These are phyloP conservation scores for Perodicticus potto DNA, from an alignment of 2,797 vertebrate genomes.

Conservation along the genomic window DNA sequence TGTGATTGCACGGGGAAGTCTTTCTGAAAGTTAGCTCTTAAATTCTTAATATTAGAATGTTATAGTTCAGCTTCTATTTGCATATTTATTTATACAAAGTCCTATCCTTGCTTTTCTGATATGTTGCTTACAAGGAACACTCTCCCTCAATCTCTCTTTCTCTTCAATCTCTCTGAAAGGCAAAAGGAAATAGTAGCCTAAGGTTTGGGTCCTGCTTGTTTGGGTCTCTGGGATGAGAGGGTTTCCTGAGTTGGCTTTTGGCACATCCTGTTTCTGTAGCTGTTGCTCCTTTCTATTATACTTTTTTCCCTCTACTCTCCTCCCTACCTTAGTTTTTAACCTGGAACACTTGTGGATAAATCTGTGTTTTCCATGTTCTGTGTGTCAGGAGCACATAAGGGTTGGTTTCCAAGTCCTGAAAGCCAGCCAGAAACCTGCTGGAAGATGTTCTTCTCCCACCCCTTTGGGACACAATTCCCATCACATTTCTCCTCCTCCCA, in stretches of 20 bases:
- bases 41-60: not conserved
- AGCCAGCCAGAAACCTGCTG: not conserved
- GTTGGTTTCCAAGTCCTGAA: not conserved
- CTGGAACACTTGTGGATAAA: not conserved
- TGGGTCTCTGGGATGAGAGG: not conserved
- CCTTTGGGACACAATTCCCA: not conserved
- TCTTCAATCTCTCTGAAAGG: not conserved
- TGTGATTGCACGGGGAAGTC: not conserved
- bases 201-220: not conserved
- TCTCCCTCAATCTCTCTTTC: not conserved
- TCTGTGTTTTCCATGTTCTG: not conserved
- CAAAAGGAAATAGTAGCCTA: not conserved
- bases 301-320: not conserved
- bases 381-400: not conserved
- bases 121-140: not conserved
- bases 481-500: not conserved
- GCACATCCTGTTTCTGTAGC: fast-evolving
- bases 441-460: not conserved
- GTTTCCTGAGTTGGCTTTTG: not conserved
- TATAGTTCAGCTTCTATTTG: not conserved
- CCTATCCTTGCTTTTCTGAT: not conserved
- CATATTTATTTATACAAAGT: not conserved
- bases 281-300: not conserved
- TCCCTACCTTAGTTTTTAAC: not conserved
- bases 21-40: not conserved